Percentiles rank a stretch among this genome's conserved stretches.
phyloP scores from a whole-genome alignment of 2,888 invertebrate genomes.

The Acanthopleura granulata region DNA sequence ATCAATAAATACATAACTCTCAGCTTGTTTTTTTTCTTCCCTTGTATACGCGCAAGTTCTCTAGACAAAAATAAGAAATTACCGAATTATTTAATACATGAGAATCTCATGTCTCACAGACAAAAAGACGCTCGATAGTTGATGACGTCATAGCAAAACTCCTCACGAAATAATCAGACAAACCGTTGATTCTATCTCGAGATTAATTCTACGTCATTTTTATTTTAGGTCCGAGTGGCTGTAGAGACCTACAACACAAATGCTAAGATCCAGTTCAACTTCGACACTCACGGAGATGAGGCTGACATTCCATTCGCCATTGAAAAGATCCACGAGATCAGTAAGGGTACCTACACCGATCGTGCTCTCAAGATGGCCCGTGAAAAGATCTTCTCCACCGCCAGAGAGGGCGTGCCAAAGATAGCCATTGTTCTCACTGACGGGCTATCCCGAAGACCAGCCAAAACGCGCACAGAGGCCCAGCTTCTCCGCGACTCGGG shows the following conservation, averaged over 20 bases:
- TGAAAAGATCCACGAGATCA: conserved; percentile 8
- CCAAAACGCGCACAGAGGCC: background rate
- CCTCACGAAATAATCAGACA: no score
- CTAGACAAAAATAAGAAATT: no score
- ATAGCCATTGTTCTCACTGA: conserved; percentile 9
- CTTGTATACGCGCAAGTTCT: no score
- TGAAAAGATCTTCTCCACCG: conserved; percentile 1
- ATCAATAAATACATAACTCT: no score
- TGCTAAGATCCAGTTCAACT: conserved; percentile 15
- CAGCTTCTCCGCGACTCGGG: background rate
- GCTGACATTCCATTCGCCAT: conserved; percentile 13
- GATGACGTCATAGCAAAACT: no score
- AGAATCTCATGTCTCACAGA: no score
- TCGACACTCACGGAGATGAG: conserved; percentile 17
- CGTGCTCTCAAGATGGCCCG: background rate
- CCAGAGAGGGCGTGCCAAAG: background rate
- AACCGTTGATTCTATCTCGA: no score
- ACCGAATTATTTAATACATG: no score
- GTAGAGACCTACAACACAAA: conserved; percentile 14
- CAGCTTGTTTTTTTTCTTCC: no score
- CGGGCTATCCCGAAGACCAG: background rate
- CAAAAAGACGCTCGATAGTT: no score
- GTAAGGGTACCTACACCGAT: background rate
- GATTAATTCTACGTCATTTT: no score
- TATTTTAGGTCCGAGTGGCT: background rate